A percentile compares a stretch with the other conserved stretches of the same genome.
Evolutionary conservation across 1,140 invertebrate species (phyloP).

Genomic region (Gryon sp.): DNA sequence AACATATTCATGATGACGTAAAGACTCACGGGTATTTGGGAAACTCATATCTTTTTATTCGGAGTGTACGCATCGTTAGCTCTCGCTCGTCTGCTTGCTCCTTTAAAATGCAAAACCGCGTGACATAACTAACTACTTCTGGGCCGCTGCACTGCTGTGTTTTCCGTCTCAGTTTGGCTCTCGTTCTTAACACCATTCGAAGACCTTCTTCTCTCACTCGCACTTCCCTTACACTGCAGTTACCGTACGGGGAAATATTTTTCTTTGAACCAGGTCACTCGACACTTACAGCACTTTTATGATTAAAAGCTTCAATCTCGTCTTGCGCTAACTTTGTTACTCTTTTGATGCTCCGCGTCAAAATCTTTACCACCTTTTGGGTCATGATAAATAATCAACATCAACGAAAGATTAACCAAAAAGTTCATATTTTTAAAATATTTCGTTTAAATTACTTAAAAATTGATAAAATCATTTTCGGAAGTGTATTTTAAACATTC

Average conservation of each 20-base stretch:
- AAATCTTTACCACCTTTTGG: constrained; percentile 32
- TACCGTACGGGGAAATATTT: constrained; percentile 61
- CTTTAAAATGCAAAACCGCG: constrained; percentile 72
- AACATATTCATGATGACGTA: constrained; percentile 49
- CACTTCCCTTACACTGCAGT: constrained; percentile 19
- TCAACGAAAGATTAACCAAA: neutral
- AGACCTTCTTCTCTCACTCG: neutral
- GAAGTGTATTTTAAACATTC: too few relatives aligned
- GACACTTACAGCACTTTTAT: constrained; percentile 54
- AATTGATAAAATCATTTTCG: too few relatives aligned
- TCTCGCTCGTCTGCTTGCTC: constrained; percentile 62
- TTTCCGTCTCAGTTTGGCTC: neutral
- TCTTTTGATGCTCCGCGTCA: constrained; percentile 42
- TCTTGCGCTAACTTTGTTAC: constrained; percentile 52
- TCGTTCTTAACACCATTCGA: neutral
- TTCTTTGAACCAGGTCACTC: constrained; percentile 68
- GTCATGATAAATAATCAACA: constrained; percentile 42
- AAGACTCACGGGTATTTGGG: constrained; percentile 44
- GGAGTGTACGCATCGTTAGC: constrained; percentile 65
- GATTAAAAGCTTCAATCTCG: constrained; percentile 59
- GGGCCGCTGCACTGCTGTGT: constrained; percentile 15
- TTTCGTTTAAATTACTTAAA: too few relatives aligned
- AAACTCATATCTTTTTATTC: constrained; percentile 50
- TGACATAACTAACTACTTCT: constrained; percentile 71
- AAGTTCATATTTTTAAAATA: too few relatives aligned